phyloP scores from a whole-genome alignment of 2,113 vertebrate species.

The Tringa solitaria region DNA sequence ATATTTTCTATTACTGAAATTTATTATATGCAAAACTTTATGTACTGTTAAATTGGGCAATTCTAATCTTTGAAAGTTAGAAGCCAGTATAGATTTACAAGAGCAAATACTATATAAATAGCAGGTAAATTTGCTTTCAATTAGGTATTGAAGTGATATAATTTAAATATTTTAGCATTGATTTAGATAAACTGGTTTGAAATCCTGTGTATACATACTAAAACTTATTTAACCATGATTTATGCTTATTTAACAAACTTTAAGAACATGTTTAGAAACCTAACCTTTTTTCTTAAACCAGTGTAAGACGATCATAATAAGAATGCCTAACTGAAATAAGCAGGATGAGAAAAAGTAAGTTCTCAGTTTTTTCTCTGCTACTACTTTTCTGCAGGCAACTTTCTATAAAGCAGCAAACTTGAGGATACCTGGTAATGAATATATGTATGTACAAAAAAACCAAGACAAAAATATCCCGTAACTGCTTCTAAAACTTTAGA shows the following conservation, averaged over 20 bases:
- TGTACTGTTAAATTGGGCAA: not conserved
- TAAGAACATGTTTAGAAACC: not conserved
- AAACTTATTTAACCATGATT: not conserved
- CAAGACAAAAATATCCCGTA: not conserved
- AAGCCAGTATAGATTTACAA: not conserved
- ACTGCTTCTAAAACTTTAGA: not conserved
- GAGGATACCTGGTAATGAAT: not conserved
- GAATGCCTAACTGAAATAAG: not conserved
- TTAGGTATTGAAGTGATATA: not conserved
- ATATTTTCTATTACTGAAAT: not conserved
- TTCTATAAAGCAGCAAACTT: not conserved
- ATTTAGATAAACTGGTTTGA: not conserved
- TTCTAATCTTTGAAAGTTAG: not conserved
- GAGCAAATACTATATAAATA: rapidly evolving
- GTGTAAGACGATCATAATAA: not conserved
- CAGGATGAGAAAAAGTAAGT: not conserved
- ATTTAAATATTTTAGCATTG: not conserved
- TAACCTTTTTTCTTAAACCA: not conserved
- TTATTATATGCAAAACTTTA: not conserved
- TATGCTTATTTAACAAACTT: not conserved
- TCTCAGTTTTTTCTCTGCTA: not conserved
- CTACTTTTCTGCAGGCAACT: not conserved
- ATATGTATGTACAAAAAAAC: not conserved
- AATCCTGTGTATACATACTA: not conserved
- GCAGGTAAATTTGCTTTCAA: not conserved